Conservation (phyloP, 37 sponge, comb jelly and placozoan species). For the Haliclona indistincta region DNA sequence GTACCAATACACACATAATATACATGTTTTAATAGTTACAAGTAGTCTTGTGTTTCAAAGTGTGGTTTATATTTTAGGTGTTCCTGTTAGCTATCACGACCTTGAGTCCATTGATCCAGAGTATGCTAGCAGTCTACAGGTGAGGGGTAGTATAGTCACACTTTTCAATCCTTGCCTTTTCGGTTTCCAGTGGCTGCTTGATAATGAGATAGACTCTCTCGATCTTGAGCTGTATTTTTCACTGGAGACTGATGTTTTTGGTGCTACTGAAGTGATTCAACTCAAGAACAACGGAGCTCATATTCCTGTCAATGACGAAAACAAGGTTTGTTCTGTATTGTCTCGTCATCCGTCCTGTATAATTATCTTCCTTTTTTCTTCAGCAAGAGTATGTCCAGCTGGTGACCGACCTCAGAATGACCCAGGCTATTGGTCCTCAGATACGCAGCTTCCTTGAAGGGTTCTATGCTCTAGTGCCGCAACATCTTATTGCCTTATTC, state of each 20-base stretch:
- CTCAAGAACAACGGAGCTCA: constrained; percentile 73
- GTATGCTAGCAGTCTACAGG: constrained; percentile 90
- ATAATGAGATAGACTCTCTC: constrained; percentile 86
- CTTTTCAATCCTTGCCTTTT: too few species aligned
- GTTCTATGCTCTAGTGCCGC: constrained; percentile 91
- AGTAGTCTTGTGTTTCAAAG: not conserved
- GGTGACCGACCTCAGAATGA: constrained; percentile 92
- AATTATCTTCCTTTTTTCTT: not conserved
- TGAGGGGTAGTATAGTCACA: too few species aligned
- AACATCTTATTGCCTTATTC: constrained; percentile 85
- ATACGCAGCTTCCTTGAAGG: constrained; percentile 89
- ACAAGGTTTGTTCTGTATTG: constrained; percentile 66
- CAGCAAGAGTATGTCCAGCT: constrained; percentile 94
- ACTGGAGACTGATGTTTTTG: constrained; percentile 91
- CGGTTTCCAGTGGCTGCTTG: constrained; percentile 94
- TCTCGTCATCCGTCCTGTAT: not conserved
- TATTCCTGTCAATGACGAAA: constrained; percentile 78
- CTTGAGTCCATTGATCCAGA: constrained; percentile 94
- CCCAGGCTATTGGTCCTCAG: constrained; percentile 87
- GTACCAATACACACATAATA: constrained; percentile 14
- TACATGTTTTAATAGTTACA: not conserved
- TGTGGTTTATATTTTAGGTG: constrained; percentile 31
- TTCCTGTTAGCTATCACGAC: constrained; percentile 88
- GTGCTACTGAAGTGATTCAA: constrained; percentile 70
- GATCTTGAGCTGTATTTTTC: constrained; percentile 89